These are phyloP conservation scores for Hippocampus mohnikei DNA, from an alignment of 2,113 vertebrate genomes.

Conservation along the genomic window DNA sequence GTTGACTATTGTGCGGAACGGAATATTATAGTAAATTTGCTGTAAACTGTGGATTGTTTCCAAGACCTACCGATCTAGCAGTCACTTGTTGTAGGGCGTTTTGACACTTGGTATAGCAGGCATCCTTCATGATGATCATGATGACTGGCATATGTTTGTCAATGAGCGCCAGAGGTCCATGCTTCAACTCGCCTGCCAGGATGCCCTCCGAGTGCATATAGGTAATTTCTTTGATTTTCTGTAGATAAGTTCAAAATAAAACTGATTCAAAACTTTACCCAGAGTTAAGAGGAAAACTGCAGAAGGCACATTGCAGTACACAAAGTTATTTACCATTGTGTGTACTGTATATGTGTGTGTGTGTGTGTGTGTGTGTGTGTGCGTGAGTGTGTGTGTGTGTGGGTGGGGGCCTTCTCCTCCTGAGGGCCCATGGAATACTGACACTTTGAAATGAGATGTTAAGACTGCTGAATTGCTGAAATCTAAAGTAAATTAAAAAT, in stretches of 20 bases:
- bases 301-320: background rate
- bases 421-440: too few species aligned
- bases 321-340: too few species aligned
- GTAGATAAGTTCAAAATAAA: constrained; percentile 8
- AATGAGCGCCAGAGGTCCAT: constrained; percentile 87
- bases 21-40: too few species aligned
- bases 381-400: too few species aligned
- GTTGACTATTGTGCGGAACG: background rate
- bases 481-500: too few species aligned
- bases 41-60: background rate
- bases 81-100: constrained; percentile 92
- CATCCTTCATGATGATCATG: constrained; percentile 94
- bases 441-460: too few species aligned
- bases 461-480: too few species aligned
- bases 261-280: background rate
- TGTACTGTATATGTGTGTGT: too few species aligned
- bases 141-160: constrained; percentile 96
- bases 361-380: too few species aligned
- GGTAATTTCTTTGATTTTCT: constrained; percentile 99
- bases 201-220: constrained; percentile 99
- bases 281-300: background rate
- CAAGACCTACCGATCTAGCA: constrained; percentile 82
- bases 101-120: constrained; percentile 91
- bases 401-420: too few species aligned
- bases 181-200: constrained; percentile 93